phyloP scores from a whole-genome alignment of 2,888 invertebrate genomes.

The Polylopha cassiicola region DNA sequence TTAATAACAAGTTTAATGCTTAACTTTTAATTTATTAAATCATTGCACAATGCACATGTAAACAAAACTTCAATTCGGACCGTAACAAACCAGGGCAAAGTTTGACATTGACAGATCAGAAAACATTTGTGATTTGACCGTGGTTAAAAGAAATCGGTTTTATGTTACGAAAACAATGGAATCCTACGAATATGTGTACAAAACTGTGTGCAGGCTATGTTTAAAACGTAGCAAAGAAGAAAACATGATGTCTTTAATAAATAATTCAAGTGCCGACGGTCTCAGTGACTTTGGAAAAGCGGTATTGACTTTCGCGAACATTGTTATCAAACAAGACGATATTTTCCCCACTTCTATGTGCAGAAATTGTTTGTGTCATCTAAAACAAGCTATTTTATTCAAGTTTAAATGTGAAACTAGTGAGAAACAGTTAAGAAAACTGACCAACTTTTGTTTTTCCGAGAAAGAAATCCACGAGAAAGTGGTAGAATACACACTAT shows the following conservation, averaged over 20 bases:
- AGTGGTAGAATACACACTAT: constrained; percentile 43
- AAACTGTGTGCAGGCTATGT: constrained; percentile 56
- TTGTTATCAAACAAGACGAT: constrained; percentile 42
- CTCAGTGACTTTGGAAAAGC: constrained; percentile 52
- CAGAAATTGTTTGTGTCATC: constrained; percentile 43
- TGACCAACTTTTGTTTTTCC: constrained; percentile 22
- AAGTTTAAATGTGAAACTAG: constrained; percentile 55
- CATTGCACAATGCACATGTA: no score
- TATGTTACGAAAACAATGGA: constrained; percentile 32
- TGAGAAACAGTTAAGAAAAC: constrained; percentile 36
- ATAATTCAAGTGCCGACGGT: constrained; percentile 39
- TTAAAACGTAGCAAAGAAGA: constrained; percentile 37
- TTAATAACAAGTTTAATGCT: no score
- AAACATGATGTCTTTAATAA: constrained; percentile 48
- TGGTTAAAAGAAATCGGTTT: background rate
- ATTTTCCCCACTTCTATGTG: constrained; percentile 54
- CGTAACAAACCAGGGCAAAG: no score
- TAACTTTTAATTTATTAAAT: no score
- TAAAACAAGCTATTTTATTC: constrained; percentile 55
- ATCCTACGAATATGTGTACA: constrained; percentile 41
- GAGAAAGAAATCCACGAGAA: constrained; percentile 32
- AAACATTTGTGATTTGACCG: no score
- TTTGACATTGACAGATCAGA: constrained; percentile 5
- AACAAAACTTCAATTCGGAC: no score
- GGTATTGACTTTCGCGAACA: constrained; percentile 42